Evolutionary conservation across 2,797 vertebrate species (phyloP), one percentile per base, ranked within the genome.

Genomic region (Muscicapa striata): DNA sequence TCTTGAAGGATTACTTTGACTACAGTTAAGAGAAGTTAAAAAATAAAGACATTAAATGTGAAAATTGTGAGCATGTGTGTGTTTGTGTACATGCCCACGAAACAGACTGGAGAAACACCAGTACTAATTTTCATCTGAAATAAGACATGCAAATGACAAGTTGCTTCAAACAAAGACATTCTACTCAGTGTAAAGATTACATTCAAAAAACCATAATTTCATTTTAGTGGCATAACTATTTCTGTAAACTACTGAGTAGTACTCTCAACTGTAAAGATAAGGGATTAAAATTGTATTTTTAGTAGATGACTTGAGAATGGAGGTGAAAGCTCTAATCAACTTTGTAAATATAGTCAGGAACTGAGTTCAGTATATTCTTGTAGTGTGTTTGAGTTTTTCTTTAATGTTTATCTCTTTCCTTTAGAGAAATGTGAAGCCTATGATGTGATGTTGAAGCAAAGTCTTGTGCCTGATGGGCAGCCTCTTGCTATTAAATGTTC

Each of bases 401-500:
- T 85, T 86, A 85, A 90, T 84, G 14, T 57, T 87, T 94, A 1
- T 93, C 36, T 94, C 69, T 96, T 87, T 77, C 8, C 29, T 93
- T 59, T 79, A 97, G 97, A 95, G 38, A 67, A 84, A 45, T 96
- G 95, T 81, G 87, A 80, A 29, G 80, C 94, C 70, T 93, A 95
- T 73, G 79, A 95, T 46, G 84, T 84, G 68, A 82, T 95, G 59
- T 45, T 96, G 66, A 40, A 57, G 29, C 20, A 95, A 19, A 93
- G 10, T 41, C 94, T 95, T 77, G 95, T 97, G 40, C 93, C 55
- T 69, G 29, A 66, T 29, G 93, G 95, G 40, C 90, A 97, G 26
- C 97, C 97, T 87, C 73, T 97, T 78, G 92, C 82, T 80, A 75
- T 97, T 90, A 82, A 52, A 40, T 97, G 96, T 59, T 95, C 94